Percentiles rank a stretch among this genome's conserved stretches.
Conservation (phyloP, 2,797 vertebrate species). For the Myripristis jacobus region DNA sequence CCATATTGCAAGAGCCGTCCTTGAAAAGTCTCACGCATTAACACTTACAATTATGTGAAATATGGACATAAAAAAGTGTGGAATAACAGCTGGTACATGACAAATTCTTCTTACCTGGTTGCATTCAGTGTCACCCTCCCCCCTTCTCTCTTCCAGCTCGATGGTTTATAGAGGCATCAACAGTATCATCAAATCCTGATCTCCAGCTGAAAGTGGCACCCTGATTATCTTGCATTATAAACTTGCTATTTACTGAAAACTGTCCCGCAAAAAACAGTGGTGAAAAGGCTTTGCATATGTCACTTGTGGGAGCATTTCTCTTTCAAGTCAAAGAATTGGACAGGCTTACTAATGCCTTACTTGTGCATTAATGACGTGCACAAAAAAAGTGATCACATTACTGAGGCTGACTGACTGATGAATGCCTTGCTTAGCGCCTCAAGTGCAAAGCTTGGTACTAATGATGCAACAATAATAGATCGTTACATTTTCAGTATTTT, state of each 20-base stretch:
- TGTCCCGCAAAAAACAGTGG: neutral
- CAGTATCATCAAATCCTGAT: neutral
- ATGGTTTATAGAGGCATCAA: neutral
- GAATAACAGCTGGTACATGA: neutral
- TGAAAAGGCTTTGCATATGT: neutral
- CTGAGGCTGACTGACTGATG: neutral
- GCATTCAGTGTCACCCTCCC: neutral
- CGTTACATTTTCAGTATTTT: slow-evolving; percentile 3
- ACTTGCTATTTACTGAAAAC: neutral
- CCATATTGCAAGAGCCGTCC: neutral
- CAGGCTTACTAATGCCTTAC: neutral
- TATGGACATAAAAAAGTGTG: neutral
- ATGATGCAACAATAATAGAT: slow-evolving; percentile 3
- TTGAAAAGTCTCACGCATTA: neutral
- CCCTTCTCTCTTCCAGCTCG: neutral
- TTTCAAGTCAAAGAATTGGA: neutral
- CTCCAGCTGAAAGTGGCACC: neutral
- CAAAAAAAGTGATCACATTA: neutral
- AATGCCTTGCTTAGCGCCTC: neutral
- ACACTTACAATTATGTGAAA: neutral
- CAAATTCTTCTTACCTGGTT: neutral
- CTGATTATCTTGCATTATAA: neutral
- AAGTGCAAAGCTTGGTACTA: neutral
- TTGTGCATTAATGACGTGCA: neutral
- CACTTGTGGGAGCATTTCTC: neutral